Conservation (phyloP, 2,797 vertebrate species). For the Momotus momota region DNA sequence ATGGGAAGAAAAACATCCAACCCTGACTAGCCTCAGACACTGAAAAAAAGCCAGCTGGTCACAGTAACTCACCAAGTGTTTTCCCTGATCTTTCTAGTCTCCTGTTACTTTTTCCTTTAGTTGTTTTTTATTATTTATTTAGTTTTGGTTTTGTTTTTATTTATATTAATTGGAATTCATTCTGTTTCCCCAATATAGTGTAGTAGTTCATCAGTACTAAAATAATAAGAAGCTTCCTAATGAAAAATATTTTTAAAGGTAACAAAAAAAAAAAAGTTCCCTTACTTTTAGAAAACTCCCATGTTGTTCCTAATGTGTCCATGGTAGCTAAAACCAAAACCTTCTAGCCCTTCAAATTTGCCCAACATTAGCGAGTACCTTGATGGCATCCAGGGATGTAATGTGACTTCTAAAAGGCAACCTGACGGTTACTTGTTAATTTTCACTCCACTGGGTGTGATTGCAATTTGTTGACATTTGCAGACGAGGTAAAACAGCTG, state of each 20-base stretch:
- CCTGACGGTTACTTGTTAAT: background rate
- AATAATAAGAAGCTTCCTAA: background rate
- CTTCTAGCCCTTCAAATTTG: background rate
- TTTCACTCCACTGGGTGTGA: background rate
- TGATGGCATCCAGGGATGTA: background rate
- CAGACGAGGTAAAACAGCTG: background rate
- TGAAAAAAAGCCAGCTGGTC: background rate
- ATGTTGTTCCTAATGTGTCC: background rate
- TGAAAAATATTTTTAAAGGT: background rate
- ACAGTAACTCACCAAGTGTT: background rate
- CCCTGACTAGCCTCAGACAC: background rate
- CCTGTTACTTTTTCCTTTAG: background rate
- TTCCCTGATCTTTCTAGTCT: background rate
- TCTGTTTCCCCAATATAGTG: fast-evolving
- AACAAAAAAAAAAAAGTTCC: background rate
- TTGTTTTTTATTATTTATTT: background rate
- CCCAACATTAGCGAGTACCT: background rate
- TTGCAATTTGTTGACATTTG: background rate
- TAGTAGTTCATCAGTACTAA: background rate
- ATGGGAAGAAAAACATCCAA: background rate
- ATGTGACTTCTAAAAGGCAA: background rate
- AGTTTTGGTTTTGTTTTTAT: background rate
- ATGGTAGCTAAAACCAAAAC: background rate
- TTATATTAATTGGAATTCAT: background rate
- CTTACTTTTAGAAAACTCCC: background rate